Base-by-base conservation (phyloP, 2,113 vertebrate species). In the Lophochroa leadbeateri region DNA sequence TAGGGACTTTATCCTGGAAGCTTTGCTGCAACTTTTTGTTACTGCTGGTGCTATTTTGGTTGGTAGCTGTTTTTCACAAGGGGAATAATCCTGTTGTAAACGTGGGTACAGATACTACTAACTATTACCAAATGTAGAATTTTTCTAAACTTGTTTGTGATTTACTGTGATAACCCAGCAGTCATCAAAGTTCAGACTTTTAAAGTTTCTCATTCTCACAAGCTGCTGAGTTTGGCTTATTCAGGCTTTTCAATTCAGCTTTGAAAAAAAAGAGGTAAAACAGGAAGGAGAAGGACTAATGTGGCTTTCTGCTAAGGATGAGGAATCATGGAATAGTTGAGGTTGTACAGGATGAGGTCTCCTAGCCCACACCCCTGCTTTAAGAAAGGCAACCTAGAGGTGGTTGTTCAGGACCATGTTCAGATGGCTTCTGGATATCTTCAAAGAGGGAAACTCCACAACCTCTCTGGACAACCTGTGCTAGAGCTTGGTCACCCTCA, bases 11-110 rank as follows among this genome's bases (percentile, higher is more conserved):
- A 7, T 53, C 7, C 37, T 43, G 57, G 8, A 86, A 86, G 17
- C n/a, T 88, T 53, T 84, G 50, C 29, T 82, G 39, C 16, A 52
- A 6, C 39, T 60, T 82, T 29, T 70, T 3, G 3, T 33, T 6
- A 8, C 4, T 13, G 33, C 9, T 55, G 19, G 16, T 17, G 5
- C 31, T 87, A 7, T 0, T 2, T 3, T 75, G 5, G 20, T 37
- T 49, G 13, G 17, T 24, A 49, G 14, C 14, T 80, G 18, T 24
- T 79, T 83, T n/a, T 55, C 24, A 28, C 21, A 92, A 41, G 20
- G 71, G 17, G 21, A 11, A 70, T 49, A 41, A 57, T 58, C 9
- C 41, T 60, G 6, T 13, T 0, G 1, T 21, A 88, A 64, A 76
- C 10, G 25, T 61, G 16, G 19, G 11, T 67, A 49, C 13, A 55